Base-by-base conservation (phyloP, 2,113 vertebrate species). In the Lampris megalopsis region DNA sequence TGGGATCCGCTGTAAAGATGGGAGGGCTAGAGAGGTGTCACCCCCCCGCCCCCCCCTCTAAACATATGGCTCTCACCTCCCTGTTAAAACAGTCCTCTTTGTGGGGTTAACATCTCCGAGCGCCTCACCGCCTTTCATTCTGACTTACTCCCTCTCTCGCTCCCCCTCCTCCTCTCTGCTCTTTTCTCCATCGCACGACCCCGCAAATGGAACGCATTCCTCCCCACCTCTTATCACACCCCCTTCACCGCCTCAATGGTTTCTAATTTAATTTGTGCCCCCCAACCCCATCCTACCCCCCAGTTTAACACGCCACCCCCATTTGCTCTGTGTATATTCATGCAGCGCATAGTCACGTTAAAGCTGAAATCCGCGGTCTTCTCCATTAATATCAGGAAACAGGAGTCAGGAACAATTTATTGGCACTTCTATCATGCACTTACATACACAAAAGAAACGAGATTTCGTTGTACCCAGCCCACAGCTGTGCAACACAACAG, bases 11-110 rank as follows among this genome's bases (percentile, higher is more conserved):
- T 13, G 1, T 40, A 11, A 53, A 11, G 38, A 60, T 3, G 50
- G 41, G 58, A 73, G 36, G 64, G 35, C 40, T 6, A 5, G 37
- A 3, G 52, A n/a, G 54, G 61, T 78, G 68, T 64, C 3, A 0
- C 37, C 59, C 38, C 59, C 59, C 38, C 59, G 38, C 59, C 59
- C 37, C 1, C 38, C 50, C 71, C 42, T 59, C 78, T 42, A 63
- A 81, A 84, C 83, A 88, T 81, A 74, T 79, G 83, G 85, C 43
- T 80, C 69, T 93, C 89, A 82, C 94, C 90, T 90, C 86, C 89
- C 47, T 0, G 73, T 85, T 89, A 81, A 92, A 94, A 93, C 93
- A 92, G 90, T 92, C 54, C 3, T 65, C 85, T 81, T 83, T 91
- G 87, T 79, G 24, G 77, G 90, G 75, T 89, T 86, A 89, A 90